These are phyloP conservation scores for Pyrgilauda ruficollis DNA, from an alignment of 2,113 vertebrate genomes.

Conservation along the genomic window DNA sequence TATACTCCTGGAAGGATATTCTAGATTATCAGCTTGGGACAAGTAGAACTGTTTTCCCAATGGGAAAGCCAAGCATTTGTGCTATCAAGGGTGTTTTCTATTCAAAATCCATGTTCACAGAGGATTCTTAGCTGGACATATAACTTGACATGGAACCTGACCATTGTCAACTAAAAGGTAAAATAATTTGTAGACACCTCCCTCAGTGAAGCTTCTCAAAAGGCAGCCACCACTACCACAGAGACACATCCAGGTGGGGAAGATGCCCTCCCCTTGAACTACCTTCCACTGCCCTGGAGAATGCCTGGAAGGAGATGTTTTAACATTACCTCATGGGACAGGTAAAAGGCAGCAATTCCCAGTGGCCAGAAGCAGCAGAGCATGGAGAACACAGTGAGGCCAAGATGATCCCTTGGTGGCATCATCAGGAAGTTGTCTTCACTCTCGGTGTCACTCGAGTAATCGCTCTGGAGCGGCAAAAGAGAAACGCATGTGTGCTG, in stretches of 20 bases:
- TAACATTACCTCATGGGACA: constrained; percentile 85
- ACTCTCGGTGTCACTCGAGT: constrained; percentile 90
- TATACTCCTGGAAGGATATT: neutral
- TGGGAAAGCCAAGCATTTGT: neutral
- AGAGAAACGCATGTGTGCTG: neutral
- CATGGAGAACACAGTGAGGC: constrained; percentile 96
- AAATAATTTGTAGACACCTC: neutral
- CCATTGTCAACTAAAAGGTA: neutral
- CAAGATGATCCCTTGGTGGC: constrained; percentile 89
- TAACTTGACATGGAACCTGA: neutral
- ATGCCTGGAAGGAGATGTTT: neutral
- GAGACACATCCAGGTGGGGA: neutral
- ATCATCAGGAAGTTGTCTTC: constrained; percentile 94
- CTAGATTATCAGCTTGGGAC: neutral
- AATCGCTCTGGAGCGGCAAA: constrained; percentile 82
- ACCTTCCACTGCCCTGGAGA: neutral
- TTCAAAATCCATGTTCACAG: neutral
- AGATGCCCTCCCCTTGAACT: neutral
- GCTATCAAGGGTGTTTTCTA: neutral
- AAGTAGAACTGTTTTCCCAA: neutral
- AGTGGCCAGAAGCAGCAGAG: constrained; percentile 97
- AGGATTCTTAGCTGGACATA: neutral
- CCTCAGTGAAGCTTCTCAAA: neutral
- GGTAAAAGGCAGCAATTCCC: constrained; percentile 92
- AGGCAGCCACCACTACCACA: neutral